These are phyloP conservation scores for Aurelia sp. DNA, from an alignment of 30 jellyfish, hydroid and myxozoan genomes.

Conservation along the genomic window DNA sequence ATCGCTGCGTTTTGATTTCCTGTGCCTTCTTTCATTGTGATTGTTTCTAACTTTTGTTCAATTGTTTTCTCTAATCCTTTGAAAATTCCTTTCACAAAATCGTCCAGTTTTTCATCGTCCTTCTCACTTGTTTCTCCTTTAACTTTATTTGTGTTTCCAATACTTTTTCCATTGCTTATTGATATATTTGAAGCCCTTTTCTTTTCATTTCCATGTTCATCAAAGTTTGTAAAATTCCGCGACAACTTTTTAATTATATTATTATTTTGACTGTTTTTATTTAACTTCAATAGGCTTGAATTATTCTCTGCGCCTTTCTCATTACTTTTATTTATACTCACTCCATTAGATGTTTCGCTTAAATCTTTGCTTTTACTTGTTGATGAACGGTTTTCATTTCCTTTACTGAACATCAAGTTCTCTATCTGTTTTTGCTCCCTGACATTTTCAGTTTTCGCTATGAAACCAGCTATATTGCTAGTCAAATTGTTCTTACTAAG, in stretches of 20 bases:
- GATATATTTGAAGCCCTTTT: no score
- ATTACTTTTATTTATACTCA: neutral
- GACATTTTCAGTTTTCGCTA: neutral
- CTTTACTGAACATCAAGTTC: neutral
- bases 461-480: no score
- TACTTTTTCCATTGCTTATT: no score
- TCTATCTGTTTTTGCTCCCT: neutral
- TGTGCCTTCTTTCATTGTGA: neutral
- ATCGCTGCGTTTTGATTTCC: neutral
- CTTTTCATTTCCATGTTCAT: no score
- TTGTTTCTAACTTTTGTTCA: neutral
- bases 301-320: neutral
- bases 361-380: neutral
- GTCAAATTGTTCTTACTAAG: neutral
- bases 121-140: neutral
- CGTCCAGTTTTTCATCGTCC: neutral
- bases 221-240: no score
- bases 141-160: no score
- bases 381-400: neutral
- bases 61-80: conserved; percentile 17
- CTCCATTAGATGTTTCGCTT: neutral
- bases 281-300: neutral
- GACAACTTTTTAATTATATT: no score
- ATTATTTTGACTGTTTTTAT: no score
- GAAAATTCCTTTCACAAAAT: neutral